Evolutionary conservation across 2,113 vertebrate genomes (phyloP).

Genomic region (Apus apus): DNA sequence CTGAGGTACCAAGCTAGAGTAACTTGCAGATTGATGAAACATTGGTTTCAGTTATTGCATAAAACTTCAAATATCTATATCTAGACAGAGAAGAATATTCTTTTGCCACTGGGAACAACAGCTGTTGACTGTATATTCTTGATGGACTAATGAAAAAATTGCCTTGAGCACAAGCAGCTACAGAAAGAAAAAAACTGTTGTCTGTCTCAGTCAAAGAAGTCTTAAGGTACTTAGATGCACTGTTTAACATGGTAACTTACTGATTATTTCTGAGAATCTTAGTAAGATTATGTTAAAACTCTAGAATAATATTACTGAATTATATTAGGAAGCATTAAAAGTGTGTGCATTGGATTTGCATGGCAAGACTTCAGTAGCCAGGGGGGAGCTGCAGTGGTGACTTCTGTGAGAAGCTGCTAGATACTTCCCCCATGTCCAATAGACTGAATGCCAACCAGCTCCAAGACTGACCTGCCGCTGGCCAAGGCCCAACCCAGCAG

Average conservation of each 20-base stretch:
- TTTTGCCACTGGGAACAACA: background rate
- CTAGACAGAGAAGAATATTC: background rate
- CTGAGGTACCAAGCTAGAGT: background rate
- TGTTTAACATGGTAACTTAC: background rate
- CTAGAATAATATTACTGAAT: background rate
- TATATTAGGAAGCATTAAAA: background rate
- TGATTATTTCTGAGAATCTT: background rate
- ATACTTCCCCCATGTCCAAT: accelerated
- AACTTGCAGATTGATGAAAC: background rate
- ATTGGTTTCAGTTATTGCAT: background rate
- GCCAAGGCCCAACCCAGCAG: too few species aligned
- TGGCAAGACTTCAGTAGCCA: background rate
- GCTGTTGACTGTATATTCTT: background rate
- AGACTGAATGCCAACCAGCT: background rate
- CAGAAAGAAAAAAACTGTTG: background rate
- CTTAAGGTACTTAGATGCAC: background rate
- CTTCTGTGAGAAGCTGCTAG: background rate
- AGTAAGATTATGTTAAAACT: background rate
- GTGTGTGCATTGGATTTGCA: accelerated
- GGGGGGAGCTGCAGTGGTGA: background rate
- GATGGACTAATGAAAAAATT: background rate
- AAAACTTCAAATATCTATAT: background rate
- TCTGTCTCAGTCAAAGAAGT: background rate
- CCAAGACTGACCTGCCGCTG: accelerated
- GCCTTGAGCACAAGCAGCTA: background rate